phyloP scores from a whole-genome alignment of 2,797 vertebrate species.

The Cyclura pinguis region DNA sequence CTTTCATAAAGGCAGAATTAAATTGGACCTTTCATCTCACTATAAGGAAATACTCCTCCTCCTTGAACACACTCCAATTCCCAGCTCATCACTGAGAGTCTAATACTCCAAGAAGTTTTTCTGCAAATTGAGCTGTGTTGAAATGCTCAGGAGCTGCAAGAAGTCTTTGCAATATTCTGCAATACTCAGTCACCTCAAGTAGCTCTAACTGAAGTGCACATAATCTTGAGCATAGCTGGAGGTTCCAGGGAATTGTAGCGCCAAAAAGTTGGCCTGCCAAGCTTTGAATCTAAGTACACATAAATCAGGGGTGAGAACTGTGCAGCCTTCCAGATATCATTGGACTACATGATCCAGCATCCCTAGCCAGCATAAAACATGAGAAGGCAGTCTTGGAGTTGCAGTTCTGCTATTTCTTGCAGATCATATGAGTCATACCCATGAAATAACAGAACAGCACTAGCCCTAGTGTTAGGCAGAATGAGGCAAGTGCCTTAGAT shows the following conservation, averaged over 20 bases:
- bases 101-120: neutral
- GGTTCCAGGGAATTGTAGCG: too few relatives aligned
- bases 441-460: neutral
- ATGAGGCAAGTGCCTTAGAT: too few relatives aligned
- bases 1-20: slow-evolving; percentile 48
- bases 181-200: neutral
- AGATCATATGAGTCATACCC: too few relatives aligned
- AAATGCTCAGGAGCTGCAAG: neutral
- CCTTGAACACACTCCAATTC: neutral
- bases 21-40: slow-evolving; percentile 37
- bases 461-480: too few relatives aligned
- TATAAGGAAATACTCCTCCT: neutral
- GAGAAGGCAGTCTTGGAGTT: too few relatives aligned
- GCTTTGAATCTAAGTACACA: too few relatives aligned
- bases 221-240: neutral
- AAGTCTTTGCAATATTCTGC: neutral
- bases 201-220: neutral
- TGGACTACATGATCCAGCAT: too few relatives aligned
- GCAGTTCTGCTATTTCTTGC: too few relatives aligned
- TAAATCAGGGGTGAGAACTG: too few relatives aligned
- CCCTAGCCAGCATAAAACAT: too few relatives aligned
- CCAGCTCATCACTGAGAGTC: neutral
- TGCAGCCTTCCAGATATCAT: too few relatives aligned
- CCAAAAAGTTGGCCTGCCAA: neutral
- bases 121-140: neutral